Conservation (phyloP, 2,888 invertebrate species). For the Sceliomorpha sp. region DNA sequence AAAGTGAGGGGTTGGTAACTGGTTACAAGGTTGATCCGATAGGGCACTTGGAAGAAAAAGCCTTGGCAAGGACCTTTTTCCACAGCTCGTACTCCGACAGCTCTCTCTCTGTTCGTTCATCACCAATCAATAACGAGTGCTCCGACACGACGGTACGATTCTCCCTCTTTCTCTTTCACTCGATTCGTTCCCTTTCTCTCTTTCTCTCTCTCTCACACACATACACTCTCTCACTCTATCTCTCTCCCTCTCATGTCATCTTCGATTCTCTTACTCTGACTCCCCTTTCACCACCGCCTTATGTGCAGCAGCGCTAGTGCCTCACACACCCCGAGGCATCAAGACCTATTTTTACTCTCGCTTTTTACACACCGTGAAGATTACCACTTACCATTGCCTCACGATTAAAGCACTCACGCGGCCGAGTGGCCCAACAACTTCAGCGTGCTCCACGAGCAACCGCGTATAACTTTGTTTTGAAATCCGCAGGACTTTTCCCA, state of each 20-base stretch:
- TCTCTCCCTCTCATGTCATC: slow-evolving; percentile 12
- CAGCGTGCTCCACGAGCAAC: slow-evolving; percentile 5
- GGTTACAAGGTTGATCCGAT: slow-evolving; percentile 6
- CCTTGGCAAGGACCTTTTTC: slow-evolving; percentile 45
- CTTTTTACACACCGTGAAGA: slow-evolving; percentile 60
- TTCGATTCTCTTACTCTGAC: slow-evolving; percentile 18
- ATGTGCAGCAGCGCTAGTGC: slow-evolving; percentile 43
- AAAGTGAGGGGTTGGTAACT: slow-evolving; percentile 11
- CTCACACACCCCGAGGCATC: slow-evolving; percentile 48
- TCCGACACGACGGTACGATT: slow-evolving; percentile 58
- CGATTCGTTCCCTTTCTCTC: slow-evolving; percentile 18
- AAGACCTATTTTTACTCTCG: slow-evolving; percentile 65
- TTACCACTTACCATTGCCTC: slow-evolving; percentile 17
- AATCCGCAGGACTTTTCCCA: background rate
- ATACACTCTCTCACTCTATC: slow-evolving; percentile 23
- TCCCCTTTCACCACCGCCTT: slow-evolving; percentile 47
- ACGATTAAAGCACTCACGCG: slow-evolving; percentile 32
- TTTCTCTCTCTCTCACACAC: slow-evolving; percentile 21
- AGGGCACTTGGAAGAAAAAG: slow-evolving; percentile 4
- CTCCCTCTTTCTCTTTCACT: slow-evolving; percentile 34
- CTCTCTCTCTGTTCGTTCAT: slow-evolving; percentile 54
- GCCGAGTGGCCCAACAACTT: slow-evolving; percentile 11
- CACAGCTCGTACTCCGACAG: slow-evolving; percentile 59
- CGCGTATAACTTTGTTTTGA: too few relatives aligned
- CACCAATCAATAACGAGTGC: slow-evolving; percentile 71